phyloP scores from a whole-genome alignment of 2,888 invertebrate species.

The Pristionchus japonicus region DNA sequence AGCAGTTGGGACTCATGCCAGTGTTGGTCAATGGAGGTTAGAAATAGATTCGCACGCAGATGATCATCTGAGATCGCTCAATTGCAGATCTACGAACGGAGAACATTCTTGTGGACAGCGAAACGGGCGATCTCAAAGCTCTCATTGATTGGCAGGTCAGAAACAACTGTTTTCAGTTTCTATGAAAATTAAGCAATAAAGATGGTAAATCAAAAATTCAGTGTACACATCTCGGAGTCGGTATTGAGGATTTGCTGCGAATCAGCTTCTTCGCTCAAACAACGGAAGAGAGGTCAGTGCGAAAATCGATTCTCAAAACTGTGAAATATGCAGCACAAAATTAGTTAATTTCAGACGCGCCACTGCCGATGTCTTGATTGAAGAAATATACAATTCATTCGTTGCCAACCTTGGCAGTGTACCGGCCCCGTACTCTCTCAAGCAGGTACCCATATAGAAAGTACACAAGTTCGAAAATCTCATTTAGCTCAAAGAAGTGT shows the following conservation, averaged over 20 bases:
- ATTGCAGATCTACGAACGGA: background rate
- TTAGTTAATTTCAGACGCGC: background rate
- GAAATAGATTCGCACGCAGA: background rate
- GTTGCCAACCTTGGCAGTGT: background rate
- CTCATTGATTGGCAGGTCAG: conserved; percentile 21
- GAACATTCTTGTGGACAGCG: background rate
- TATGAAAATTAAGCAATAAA: background rate
- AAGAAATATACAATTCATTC: background rate
- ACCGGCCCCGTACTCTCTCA: background rate
- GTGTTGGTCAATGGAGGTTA: background rate
- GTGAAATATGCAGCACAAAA: background rate
- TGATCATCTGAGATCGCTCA: background rate
- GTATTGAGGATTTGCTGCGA: background rate
- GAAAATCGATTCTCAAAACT: background rate
- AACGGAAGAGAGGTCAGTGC: background rate
- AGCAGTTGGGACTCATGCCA: background rate
- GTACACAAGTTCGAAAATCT: background rate
- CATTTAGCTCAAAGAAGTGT: background rate
- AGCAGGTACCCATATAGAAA: background rate
- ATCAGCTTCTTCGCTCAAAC: background rate
- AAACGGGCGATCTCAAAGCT: background rate
- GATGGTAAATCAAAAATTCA: background rate
- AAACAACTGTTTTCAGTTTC: background rate
- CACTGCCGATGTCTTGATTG: background rate
- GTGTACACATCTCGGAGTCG: background rate